phyloP scores from a whole-genome alignment of 1,140 invertebrate species.

The Macrotrachela quadricornifera region DNA sequence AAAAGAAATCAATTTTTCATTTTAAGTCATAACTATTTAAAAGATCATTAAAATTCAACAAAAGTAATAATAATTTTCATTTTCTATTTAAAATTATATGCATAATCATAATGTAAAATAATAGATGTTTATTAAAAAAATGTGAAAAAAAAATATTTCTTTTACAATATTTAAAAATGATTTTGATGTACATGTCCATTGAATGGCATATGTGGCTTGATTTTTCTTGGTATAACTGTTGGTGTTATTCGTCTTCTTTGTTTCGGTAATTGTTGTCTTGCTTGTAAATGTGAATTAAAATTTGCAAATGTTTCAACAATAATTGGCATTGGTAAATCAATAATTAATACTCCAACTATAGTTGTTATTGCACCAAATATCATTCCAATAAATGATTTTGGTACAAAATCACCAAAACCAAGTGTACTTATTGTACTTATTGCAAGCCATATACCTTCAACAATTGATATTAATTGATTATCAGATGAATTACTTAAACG shows the following conservation, averaged over 20 bases:
- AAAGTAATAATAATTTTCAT: too few species aligned
- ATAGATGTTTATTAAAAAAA: too few species aligned
- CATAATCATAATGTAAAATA: too few species aligned
- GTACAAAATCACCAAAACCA: constrained; percentile 74
- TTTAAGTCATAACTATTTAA: too few species aligned
- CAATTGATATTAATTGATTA: neutral
- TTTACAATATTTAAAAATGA: too few species aligned
- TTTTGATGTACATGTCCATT: too few species aligned
- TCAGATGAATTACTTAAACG: constrained; percentile 25
- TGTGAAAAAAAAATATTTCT: too few species aligned
- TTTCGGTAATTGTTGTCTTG: too few species aligned
- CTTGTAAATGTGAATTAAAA: neutral
- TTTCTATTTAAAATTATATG: too few species aligned
- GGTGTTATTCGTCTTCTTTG: too few species aligned
- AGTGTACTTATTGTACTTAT: constrained; percentile 94
- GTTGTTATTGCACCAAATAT: neutral
- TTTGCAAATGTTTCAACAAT: neutral
- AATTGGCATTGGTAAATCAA: neutral
- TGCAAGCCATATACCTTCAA: constrained; percentile 44
- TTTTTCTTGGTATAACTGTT: neutral
- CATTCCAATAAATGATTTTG: constrained; percentile 34
- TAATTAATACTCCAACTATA: neutral
- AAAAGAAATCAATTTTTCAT: too few species aligned
- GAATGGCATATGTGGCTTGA: neutral
- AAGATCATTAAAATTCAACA: too few species aligned